Evolutionary conservation across 2,113 vertebrate species (phyloP).

Genomic region (Cyanoderma ruficeps): DNA sequence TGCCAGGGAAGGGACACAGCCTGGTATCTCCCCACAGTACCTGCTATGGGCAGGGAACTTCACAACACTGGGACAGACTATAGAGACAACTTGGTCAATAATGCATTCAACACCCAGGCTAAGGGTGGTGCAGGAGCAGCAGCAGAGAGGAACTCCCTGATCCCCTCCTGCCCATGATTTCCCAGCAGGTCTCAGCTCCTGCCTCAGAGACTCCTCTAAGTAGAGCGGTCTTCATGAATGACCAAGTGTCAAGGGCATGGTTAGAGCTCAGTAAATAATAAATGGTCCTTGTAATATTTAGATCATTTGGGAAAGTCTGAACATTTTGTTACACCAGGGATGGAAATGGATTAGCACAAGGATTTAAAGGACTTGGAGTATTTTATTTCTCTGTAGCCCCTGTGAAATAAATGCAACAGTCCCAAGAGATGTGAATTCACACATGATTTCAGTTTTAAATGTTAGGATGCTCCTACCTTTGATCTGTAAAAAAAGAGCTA

Average conservation of each 20-base stretch:
- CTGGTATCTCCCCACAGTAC: not conserved
- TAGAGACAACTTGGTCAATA: not conserved
- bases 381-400: not conserved
- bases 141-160: not conserved
- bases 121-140: not conserved
- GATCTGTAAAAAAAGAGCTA: not conserved
- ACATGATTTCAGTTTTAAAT: not conserved
- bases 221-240: not conserved
- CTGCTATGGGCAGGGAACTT: not conserved
- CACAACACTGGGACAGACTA: not conserved
- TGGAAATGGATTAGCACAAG: not conserved
- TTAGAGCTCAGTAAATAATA: constrained; percentile 8
- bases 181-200: not conserved
- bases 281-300: not conserved
- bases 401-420: not conserved
- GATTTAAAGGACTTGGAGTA: not conserved
- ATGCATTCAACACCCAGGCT: not conserved
- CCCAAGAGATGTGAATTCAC: not conserved
- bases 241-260: not conserved
- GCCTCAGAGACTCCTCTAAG: not conserved
- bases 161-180: not conserved
- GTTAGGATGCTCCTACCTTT: not conserved
- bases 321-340: not conserved
- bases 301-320: not conserved
- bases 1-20: not conserved